Evolutionary conservation across 2,888 invertebrate species (phyloP).

Genomic region (Andrena marginata): DNA sequence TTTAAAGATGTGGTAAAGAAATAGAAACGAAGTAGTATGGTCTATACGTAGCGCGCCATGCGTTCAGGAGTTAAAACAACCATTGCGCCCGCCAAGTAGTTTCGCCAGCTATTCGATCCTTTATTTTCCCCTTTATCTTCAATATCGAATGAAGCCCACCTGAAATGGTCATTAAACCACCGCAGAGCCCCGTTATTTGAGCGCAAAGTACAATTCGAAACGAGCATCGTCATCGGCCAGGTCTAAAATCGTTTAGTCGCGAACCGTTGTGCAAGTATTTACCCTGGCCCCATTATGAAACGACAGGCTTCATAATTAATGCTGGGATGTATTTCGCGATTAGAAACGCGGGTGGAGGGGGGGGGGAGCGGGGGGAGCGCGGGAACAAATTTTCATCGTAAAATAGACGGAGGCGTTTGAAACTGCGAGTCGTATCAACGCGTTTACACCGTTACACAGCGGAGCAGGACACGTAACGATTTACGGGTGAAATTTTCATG

Average conservation of each 20-base stretch:
- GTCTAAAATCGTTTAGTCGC: slow-evolving; percentile 54
- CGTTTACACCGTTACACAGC: slow-evolving; percentile 31
- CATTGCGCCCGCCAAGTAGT: not conserved
- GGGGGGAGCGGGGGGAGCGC: not conserved
- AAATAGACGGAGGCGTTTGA: slow-evolving; percentile 38
- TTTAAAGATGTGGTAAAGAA: too few relatives aligned
- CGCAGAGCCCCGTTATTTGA: slow-evolving; percentile 31
- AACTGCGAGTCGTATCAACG: slow-evolving; percentile 23
- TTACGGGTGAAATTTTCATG: slow-evolving; percentile 54
- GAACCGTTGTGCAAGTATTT: slow-evolving; percentile 56
- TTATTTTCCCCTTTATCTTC: slow-evolving; percentile 29
- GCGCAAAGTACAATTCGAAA: slow-evolving; percentile 42
- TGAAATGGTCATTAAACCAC: slow-evolving; percentile 29
- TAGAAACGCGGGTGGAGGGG: slow-evolving; percentile 32
- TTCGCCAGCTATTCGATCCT: not conserved
- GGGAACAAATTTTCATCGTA: slow-evolving; percentile 46
- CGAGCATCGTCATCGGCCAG: slow-evolving; percentile 20
- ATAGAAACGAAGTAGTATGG: too few relatives aligned
- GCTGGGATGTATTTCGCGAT: slow-evolving; percentile 60
- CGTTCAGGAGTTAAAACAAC: not conserved
- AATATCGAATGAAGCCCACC: slow-evolving; percentile 6
- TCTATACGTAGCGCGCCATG: not conserved
- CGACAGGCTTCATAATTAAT: slow-evolving; percentile 59
- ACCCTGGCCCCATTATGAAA: slow-evolving; percentile 54
- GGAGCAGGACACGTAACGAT: slow-evolving; percentile 24